These are phyloP conservation scores for Ceyx margarethae DNA, from an alignment of 2,113 vertebrate genomes.

Conservation along the genomic window DNA sequence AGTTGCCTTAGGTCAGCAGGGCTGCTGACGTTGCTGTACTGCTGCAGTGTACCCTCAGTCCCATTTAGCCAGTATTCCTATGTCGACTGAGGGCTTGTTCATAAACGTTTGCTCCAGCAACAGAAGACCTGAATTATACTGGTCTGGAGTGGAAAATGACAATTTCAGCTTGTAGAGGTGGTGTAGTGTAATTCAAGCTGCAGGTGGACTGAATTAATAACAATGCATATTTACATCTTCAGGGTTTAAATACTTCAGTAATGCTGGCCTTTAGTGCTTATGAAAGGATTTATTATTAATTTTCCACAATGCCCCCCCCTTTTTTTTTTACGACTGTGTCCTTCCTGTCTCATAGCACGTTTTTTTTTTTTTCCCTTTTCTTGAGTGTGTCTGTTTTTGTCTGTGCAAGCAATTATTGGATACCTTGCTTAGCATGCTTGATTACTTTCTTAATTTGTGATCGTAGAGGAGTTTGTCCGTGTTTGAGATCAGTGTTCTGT, in stretches of 20 bases:
- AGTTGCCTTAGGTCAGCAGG: background rate
- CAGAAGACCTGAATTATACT: background rate
- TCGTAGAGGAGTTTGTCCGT: background rate
- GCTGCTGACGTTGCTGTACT: background rate
- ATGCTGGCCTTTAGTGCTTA: background rate
- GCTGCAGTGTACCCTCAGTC: background rate
- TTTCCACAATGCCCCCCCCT: background rate
- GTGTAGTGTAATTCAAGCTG: background rate
- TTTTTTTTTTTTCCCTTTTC: background rate
- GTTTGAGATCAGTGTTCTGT: background rate
- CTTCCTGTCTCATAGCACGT: background rate
- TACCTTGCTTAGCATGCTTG: background rate
- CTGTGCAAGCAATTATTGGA: background rate
- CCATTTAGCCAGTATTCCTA: background rate
- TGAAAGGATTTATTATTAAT: background rate
- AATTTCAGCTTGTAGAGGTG: background rate
- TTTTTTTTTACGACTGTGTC: background rate
- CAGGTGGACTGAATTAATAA: background rate
- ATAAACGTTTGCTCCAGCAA: background rate
- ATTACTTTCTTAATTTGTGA: background rate
- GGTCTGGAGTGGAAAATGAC: background rate
- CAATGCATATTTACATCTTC: background rate
- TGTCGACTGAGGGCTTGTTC: background rate
- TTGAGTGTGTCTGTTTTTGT: background rate
- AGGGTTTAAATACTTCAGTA: background rate